Evolutionary conservation across 2,888 invertebrate genomes (phyloP), one percentile per base, ranked within the genome.

Genomic region (Amblyjoppa fuscipennis): DNA sequence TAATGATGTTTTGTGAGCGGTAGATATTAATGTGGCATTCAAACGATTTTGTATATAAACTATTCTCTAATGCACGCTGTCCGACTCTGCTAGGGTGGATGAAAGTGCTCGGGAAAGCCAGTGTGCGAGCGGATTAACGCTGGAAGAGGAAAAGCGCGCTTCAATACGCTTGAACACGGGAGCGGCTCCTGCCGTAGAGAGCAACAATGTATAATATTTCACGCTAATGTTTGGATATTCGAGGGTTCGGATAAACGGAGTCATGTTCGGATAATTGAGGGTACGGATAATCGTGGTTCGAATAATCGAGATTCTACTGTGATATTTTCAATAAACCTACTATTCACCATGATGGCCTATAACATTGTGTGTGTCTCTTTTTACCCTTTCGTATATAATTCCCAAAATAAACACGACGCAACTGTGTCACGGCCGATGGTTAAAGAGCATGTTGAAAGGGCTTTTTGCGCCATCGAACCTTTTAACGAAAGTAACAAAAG

Each of bases 81-180:
- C 11, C 11, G 7, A 41, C 41, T 41, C 41, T 41, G 11, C 41
- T 41, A 2, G 41, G 41, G 2, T 41, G 2, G 41, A 2, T 41
- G 41, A 41, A 41, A 41, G 11, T 41, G 7, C 41, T 41, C 11
- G 9, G 41, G 41, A 41, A 41, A 41, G 41, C 11, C 41, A 3
- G 41, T 41, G 41, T 34, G 41, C 41, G 41, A 41, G 9, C 41
- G 41, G 41, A 41, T 41, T 41, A 41, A 41, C 31, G 4, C 70
- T 45, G 51, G 51, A 25, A 53, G 68, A 6, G 73, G 53, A 51
- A 38, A 73, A 73, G 25, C 13, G 38, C 38, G 38, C 38, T 9
- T 38, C 38, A 38, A 38, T 38, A 38, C 38, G 7, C 9, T 9
- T 38, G 38, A 38, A 38, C 6, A 9, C 9, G 38, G 38, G 38